Evolutionary conservation across 2,113 vertebrate species (phyloP).

Genomic region (Cynoglossus semilaevis): DNA sequence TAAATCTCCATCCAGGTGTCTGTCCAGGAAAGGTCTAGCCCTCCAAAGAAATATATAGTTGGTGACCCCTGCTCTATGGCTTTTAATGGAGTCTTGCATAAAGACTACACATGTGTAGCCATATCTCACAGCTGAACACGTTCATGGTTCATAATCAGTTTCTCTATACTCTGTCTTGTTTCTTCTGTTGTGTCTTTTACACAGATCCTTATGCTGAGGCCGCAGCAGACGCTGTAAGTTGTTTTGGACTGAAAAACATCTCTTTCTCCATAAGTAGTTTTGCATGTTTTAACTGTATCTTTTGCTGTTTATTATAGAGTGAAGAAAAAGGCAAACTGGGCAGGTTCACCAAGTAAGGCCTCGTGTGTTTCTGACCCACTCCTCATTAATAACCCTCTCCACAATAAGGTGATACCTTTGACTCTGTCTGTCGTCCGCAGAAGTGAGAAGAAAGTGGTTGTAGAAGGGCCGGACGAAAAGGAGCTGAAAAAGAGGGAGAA

Average conservation of each 20-base stretch:
- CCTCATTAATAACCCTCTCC: neutral
- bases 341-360: constrained; percentile 68
- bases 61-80: too few relatives aligned
- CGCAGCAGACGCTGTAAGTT: constrained; percentile 45
- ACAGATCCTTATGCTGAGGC: constrained; percentile 74
- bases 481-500: constrained; percentile 76
- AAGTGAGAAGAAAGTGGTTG: constrained; percentile 49
- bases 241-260: neutral
- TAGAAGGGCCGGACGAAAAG: constrained; percentile 64
- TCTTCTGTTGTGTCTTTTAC: constrained; percentile 2
- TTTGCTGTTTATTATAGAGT: constrained; percentile 54
- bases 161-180: neutral
- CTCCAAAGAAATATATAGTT: too few relatives aligned
- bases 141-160: neutral
- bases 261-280: neutral
- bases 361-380: constrained; percentile 2
- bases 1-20: too few relatives aligned
- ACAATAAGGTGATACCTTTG: constrained; percentile 1
- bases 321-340: constrained; percentile 53
- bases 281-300: neutral
- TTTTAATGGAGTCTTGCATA: too few relatives aligned
- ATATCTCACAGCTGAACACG: too few relatives aligned
- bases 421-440: constrained; percentile 34
- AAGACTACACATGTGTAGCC: too few relatives aligned
- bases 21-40: too few relatives aligned